These are phyloP conservation scores for Papilio gigon DNA, from an alignment of 2,888 invertebrate species.

Conservation along the genomic window DNA sequence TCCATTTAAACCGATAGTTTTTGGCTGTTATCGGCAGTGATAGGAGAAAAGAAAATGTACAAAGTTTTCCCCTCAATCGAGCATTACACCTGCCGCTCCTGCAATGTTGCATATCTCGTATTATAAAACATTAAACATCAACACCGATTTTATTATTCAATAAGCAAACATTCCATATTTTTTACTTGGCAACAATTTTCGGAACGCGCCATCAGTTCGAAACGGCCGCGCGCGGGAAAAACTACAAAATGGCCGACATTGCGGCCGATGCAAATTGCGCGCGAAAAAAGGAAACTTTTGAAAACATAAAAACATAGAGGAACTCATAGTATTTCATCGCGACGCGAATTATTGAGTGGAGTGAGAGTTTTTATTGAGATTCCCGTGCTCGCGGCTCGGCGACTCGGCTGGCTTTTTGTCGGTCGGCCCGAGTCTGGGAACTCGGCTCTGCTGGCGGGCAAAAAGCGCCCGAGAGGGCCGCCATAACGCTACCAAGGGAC, in stretches of 20 bases:
- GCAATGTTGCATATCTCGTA: not conserved
- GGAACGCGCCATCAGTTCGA: conserved; percentile 48
- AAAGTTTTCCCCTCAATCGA: not conserved
- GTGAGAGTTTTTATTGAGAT: conserved; percentile 62
- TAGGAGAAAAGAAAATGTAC: not conserved
- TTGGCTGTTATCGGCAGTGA: not conserved
- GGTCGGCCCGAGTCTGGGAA: conserved; percentile 67
- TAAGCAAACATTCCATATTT: conserved; percentile 37
- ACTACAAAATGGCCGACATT: conserved; percentile 48
- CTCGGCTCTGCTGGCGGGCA: conserved; percentile 56
- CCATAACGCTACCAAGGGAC: conserved; percentile 68
- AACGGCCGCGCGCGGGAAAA: conserved; percentile 48
- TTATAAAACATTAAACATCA: conserved; percentile 12
- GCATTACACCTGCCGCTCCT: not conserved
- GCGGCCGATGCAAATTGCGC: conserved; percentile 72
- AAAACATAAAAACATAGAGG: conserved; percentile 71
- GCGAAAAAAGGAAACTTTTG: conserved; percentile 64
- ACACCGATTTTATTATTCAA: conserved; percentile 9
- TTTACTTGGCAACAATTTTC: conserved; percentile 48
- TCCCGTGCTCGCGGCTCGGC: conserved; percentile 53
- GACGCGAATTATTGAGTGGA: conserved; percentile 77
- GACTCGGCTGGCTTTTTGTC: conserved; percentile 61
- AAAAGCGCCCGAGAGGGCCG: conserved; percentile 68
- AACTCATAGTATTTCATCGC: conserved; percentile 81
- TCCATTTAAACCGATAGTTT: not conserved